phyloP scores from a whole-genome alignment of 2,888 invertebrate species.

The Dynastes maya region DNA sequence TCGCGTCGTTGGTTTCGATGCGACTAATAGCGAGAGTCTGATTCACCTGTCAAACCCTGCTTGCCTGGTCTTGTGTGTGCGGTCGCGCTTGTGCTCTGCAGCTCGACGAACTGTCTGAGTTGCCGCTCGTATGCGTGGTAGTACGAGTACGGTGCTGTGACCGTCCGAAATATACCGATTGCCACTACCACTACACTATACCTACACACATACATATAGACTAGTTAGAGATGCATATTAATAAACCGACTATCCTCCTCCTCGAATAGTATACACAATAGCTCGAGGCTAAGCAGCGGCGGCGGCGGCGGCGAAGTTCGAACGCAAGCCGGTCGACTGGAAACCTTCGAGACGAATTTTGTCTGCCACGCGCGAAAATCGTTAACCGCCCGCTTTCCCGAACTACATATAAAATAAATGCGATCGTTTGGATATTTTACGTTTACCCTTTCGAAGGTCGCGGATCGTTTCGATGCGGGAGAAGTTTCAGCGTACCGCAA shows the following conservation, averaged over 20 bases:
- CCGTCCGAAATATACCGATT: conserved; percentile 27
- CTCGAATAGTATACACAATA: conserved; percentile 26
- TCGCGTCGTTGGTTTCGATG: conserved; percentile 61
- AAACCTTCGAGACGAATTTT: conserved; percentile 26
- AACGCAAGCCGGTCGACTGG: conserved; percentile 14
- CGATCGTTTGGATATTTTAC: conserved; percentile 16
- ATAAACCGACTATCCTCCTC: conserved; percentile 30
- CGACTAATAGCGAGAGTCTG: conserved; percentile 42
- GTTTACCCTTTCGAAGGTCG: conserved; percentile 17
- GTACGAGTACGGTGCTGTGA: conserved; percentile 21
- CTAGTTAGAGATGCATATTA: conserved; percentile 40
- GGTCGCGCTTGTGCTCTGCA: conserved; percentile 39
- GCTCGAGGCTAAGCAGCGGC: conserved; percentile 8
- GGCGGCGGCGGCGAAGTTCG: neutral
- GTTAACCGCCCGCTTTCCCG: conserved; percentile 21
- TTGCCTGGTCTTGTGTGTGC: conserved; percentile 28
- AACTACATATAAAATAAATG: neutral
- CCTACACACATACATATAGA: neutral
- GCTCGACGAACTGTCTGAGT: conserved; percentile 35
- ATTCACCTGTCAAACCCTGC: conserved; percentile 44
- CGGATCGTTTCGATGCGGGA: neutral
- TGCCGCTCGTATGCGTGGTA: conserved; percentile 25
- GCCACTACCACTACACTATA: conserved; percentile 21
- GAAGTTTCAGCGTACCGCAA: too few species aligned
- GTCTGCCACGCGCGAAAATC: conserved; percentile 23